A percentile compares a stretch with the other conserved stretches of the same genome.
These are phyloP conservation scores for Acanthosepion lycidas DNA, from an alignment of 2,888 invertebrate genomes.

Conservation along the genomic window DNA sequence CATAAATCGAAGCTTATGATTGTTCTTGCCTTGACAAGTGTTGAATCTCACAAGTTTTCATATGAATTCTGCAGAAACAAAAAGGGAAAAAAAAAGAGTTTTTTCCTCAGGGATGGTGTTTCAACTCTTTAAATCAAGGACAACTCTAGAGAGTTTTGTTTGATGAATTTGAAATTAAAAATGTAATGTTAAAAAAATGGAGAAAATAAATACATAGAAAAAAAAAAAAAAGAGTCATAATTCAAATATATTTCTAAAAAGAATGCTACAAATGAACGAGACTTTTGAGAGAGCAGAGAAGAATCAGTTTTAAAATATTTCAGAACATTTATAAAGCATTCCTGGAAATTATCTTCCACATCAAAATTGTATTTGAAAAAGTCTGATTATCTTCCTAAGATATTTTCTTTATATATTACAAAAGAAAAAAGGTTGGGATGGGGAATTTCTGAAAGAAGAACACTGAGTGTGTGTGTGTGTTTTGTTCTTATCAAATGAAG, in stretches of 20 bases:
- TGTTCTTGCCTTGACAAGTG: neutral
- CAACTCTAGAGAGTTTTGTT: neutral
- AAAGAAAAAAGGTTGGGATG: too few relatives aligned
- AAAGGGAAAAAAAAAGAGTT: neutral
- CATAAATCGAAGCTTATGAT: too few relatives aligned
- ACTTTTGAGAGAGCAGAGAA: neutral
- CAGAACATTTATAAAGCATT: neutral
- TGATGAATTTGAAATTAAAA: conserved; percentile 33
- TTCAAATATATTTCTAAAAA: neutral
- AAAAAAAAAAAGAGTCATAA: neutral
- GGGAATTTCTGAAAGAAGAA: neutral
- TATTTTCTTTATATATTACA: neutral
- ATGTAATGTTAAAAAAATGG: neutral
- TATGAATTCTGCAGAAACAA: neutral
- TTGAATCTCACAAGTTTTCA: neutral
- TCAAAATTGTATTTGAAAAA: neutral
- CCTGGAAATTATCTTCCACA: neutral
- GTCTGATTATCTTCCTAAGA: neutral
- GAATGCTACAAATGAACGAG: neutral
- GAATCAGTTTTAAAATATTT: neutral
- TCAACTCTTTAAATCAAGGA: neutral
- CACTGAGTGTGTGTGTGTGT: neutral
- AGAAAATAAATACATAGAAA: neutral
- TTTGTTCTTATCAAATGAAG: neutral
- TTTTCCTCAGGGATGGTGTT: neutral